phyloP scores from a whole-genome alignment of 1,140 invertebrate species.

The Gonioctena quinquepunctata region DNA sequence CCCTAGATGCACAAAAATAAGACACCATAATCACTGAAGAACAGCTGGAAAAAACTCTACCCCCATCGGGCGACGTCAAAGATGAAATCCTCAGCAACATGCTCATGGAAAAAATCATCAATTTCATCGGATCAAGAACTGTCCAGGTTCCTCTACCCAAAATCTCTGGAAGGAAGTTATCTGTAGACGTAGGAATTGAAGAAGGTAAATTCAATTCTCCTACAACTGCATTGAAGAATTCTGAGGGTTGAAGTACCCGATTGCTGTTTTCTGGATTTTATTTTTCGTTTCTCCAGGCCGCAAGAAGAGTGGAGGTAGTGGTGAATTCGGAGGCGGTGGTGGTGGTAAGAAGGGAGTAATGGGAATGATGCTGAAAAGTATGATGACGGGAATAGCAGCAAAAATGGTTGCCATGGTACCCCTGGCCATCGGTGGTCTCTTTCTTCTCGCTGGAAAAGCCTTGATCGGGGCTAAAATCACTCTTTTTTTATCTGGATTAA shows the following conservation, averaged over 20 bases:
- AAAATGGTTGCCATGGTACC: conserved; percentile 77
- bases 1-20: conserved; percentile 53
- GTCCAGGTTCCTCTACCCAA: conserved; percentile 76
- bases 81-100: conserved; percentile 69
- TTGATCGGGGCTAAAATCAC: conserved; percentile 77
- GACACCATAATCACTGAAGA: conserved; percentile 59
- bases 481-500: conserved; percentile 73
- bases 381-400: conserved; percentile 78
- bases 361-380: conserved; percentile 77
- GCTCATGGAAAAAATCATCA: conserved; percentile 70
- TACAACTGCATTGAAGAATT: too few relatives aligned
- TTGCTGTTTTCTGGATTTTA: neutral
- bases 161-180: conserved; percentile 55
- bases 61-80: conserved; percentile 64
- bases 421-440: conserved; percentile 71
- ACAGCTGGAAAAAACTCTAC: conserved; percentile 68
- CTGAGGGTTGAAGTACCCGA: neutral
- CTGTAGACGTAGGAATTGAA: conserved; percentile 75
- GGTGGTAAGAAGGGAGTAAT: conserved; percentile 64
- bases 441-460: conserved; percentile 74
- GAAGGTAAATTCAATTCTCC: too few relatives aligned
- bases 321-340: conserved; percentile 17
- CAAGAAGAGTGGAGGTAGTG: conserved; percentile 54
- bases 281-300: conserved; percentile 1
- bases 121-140: conserved; percentile 73